Evolutionary conservation across 2,888 invertebrate species (phyloP).

Genomic region (Digitonthophagus gazella): DNA sequence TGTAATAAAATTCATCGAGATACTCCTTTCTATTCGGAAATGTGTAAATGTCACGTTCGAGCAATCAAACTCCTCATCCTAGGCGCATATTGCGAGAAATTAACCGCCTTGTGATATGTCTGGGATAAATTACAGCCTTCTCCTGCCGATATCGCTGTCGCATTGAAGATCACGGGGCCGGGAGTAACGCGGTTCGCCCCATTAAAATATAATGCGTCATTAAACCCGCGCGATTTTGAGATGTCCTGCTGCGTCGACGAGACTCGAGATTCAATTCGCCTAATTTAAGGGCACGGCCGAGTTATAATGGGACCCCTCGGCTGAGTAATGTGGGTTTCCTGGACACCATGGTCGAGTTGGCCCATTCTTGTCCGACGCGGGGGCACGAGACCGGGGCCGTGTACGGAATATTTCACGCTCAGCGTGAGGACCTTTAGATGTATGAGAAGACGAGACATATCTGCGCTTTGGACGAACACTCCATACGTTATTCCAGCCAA

Average conservation of each 20-base stretch:
- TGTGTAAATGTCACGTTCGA: too few relatives aligned
- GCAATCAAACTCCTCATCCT: too few relatives aligned
- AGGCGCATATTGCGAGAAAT: too few relatives aligned
- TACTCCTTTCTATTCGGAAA: too few relatives aligned
- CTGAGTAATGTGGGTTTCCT: slow-evolving; percentile 42
- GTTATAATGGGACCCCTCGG: slow-evolving; percentile 44
- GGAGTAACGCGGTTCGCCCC: not conserved
- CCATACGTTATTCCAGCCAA: too few relatives aligned
- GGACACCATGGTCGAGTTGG: slow-evolving; percentile 33
- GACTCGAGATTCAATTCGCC: slow-evolving; percentile 36
- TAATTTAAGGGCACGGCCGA: slow-evolving; percentile 45
- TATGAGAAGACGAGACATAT: not conserved
- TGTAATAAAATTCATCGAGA: too few relatives aligned
- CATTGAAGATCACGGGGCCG: not conserved
- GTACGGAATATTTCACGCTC: not conserved
- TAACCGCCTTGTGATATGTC: too few relatives aligned
- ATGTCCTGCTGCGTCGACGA: not conserved
- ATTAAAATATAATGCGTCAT: not conserved
- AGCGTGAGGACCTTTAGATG: not conserved
- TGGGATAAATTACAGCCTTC: not conserved
- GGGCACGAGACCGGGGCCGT: not conserved
- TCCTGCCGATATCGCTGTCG: not conserved
- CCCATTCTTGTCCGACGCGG: slow-evolving; percentile 16
- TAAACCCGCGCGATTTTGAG: not conserved
- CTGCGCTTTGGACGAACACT: not conserved